Base-by-base conservation (phyloP, 2,888 invertebrate species). In the Amphipyra berbera region DNA sequence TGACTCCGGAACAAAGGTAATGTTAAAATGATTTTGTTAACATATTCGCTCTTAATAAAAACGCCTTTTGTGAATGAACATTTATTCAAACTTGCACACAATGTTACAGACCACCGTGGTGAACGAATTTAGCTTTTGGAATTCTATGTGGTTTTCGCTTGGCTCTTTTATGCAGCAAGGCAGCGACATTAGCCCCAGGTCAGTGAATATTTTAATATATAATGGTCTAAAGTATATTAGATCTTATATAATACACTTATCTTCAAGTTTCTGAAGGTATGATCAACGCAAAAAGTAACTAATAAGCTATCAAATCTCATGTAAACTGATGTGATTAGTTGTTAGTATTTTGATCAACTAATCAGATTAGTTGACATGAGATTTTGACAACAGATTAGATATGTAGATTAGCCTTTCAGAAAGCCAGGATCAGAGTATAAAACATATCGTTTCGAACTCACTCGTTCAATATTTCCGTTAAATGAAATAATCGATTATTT, bases 151-250 rank as follows among this genome's bases (percentile, higher is more conserved):
- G 99, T 99, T 99, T 94, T 97, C 99, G 0, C 95, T 99, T 82
- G 99, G 99, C 27, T 99, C 99, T 49, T 98, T 99, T 90, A 99
- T 99, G 98, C 99, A 99, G 91, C 99, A 99, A 92, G 99, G 99
- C 61, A 98, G 98, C 87, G 99, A 99, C 91, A 97, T 99, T 82
- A 97, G 98, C 66, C 99, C 99, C 42, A 97, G 98, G 97, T 98
- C 95, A 93, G 93, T 88, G 60, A 73, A 84, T 85, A 81, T 81
- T 82, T 84, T 79, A 77, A 80, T 82, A 77, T 79, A 75, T 76
- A 56, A 79, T 69, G 73, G 59, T 70, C 57, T 73, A 70, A 76
- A 75, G 66, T 79, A 64, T 61, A 66, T 65, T 57, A 61, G 9
- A 14, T 38, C 15, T 15, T 35, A 35, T 13, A 44, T 30, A 48